phyloP scores from a whole-genome alignment of 2,113 vertebrate genomes.

The Ailuropoda melanoleuca region DNA sequence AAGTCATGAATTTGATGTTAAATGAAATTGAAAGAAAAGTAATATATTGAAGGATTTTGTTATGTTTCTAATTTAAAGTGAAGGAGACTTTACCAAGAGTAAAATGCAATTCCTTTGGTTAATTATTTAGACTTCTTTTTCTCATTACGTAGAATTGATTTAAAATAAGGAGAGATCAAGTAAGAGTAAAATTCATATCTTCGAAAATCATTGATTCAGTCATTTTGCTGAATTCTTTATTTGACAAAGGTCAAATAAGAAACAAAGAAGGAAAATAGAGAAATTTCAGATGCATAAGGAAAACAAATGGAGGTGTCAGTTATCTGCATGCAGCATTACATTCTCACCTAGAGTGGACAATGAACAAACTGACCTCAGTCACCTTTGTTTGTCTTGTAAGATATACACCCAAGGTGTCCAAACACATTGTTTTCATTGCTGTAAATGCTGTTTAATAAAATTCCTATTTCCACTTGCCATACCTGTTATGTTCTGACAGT shows the following conservation, averaged over 20 bases:
- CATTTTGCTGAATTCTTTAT: slow-evolving; percentile 21
- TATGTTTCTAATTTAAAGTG: not conserved
- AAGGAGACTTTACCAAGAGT: not conserved
- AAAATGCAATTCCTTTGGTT: not conserved
- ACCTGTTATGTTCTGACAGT: not conserved
- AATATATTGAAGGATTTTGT: not conserved
- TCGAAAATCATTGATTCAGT: not conserved
- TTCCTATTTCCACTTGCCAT: slow-evolving; percentile 51
- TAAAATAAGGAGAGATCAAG: not conserved
- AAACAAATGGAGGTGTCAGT: slow-evolving; percentile 69
- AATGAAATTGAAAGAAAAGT: not conserved
- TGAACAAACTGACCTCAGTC: slow-evolving; percentile 50
- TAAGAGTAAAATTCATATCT: not conserved
- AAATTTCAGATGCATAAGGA: slow-evolving; percentile 54
- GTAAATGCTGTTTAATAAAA: slow-evolving; percentile 70
- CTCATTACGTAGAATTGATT: not conserved
- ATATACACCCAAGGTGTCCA: not conserved
- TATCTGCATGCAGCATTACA: slow-evolving; percentile 55
- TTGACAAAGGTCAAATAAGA: not conserved
- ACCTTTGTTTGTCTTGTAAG: slow-evolving; percentile 69
- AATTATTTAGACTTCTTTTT: not conserved
- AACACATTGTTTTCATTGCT: slow-evolving; percentile 46
- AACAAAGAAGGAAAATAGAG: not conserved
- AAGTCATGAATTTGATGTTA: not conserved
- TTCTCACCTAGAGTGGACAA: slow-evolving; percentile 27